Conservation (phyloP, 92 coral and sea anemone species). For the Nematostella vectensis region DNA sequence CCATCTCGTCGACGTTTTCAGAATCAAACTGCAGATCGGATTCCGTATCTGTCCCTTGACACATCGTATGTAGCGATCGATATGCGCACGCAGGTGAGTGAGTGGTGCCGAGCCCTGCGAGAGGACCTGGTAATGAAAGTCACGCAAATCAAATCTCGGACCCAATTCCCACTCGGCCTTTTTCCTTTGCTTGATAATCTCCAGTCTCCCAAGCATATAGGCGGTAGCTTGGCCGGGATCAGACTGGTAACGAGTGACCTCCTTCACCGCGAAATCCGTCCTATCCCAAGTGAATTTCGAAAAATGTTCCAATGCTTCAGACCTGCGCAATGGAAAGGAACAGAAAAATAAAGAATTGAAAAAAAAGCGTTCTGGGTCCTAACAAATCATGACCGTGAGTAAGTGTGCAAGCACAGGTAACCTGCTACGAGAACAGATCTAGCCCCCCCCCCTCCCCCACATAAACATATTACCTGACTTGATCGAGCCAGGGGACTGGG, state of each 20-base stretch:
- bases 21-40: too few relatives aligned
- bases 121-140: constrained; percentile 80
- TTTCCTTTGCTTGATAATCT: constrained; percentile 55
- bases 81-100: constrained; percentile 50
- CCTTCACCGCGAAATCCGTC: constrained; percentile 76
- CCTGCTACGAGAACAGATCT: too few relatives aligned
- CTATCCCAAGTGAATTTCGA: constrained; percentile 57
- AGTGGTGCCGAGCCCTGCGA: constrained; percentile 86
- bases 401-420: too few relatives aligned
- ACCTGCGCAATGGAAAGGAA: too few relatives aligned
- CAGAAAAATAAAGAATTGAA: too few relatives aligned
- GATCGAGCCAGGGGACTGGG: too few relatives aligned
- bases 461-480: too few relatives aligned
- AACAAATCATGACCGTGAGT: too few relatives aligned
- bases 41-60: too few relatives aligned
- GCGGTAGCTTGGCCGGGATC: constrained; percentile 88
- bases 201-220: constrained; percentile 84
- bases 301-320: constrained; percentile 45
- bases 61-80: constrained; percentile 62
- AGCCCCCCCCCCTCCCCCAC: too few relatives aligned
- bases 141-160: constrained; percentile 36
- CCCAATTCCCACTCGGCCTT: constrained; percentile 53
- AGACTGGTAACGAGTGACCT: constrained; percentile 89
- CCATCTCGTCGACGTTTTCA: too few relatives aligned
- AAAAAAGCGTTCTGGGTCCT: too few relatives aligned